phyloP scores from a whole-genome alignment of 2,888 invertebrate genomes.

The Cyclophora albipunctata region DNA sequence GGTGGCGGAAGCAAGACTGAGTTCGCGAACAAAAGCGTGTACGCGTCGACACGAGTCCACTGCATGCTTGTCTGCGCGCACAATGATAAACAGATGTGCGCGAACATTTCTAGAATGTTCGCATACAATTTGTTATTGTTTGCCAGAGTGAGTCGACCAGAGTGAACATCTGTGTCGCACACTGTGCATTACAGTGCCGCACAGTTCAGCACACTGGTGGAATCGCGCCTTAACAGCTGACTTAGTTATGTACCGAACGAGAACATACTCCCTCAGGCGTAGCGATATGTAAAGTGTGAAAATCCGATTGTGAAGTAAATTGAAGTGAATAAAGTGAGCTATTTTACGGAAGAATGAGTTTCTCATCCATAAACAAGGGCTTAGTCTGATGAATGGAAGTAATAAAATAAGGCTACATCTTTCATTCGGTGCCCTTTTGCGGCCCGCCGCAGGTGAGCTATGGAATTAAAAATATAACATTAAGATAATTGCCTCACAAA shows the following conservation, averaged over 20 bases:
- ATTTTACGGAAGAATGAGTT: slow-evolving; percentile 8
- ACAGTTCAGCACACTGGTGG: no score
- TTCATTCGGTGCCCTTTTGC: slow-evolving; percentile 28
- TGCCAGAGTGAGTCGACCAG: no score
- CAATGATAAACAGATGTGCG: no score
- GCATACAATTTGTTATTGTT: no score
- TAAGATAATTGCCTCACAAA: slow-evolving; percentile 15
- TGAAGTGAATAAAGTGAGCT: slow-evolving; percentile 23
- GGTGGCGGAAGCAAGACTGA: no score
- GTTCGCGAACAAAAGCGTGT: no score
- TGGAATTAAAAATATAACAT: slow-evolving; percentile 24
- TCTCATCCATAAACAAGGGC: slow-evolving; percentile 21
- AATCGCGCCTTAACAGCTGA: no score
- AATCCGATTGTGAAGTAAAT: slow-evolving; percentile 26
- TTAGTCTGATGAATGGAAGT: slow-evolving; percentile 31
- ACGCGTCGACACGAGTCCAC: no score
- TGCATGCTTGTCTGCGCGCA: no score
- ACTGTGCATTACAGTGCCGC: no score
- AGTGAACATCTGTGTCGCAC: no score
- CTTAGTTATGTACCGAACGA: slow-evolving; percentile 8
- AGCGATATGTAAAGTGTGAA: slow-evolving; percentile 13
- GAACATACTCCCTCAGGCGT: slow-evolving; percentile 10
- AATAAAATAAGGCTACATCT: slow-evolving; percentile 32
- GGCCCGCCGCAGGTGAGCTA: slow-evolving; percentile 28
- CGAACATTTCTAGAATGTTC: no score